These are phyloP conservation scores for Trichosurus vulpecula DNA, from an alignment of 2,797 vertebrate genomes.

Conservation along the genomic window DNA sequence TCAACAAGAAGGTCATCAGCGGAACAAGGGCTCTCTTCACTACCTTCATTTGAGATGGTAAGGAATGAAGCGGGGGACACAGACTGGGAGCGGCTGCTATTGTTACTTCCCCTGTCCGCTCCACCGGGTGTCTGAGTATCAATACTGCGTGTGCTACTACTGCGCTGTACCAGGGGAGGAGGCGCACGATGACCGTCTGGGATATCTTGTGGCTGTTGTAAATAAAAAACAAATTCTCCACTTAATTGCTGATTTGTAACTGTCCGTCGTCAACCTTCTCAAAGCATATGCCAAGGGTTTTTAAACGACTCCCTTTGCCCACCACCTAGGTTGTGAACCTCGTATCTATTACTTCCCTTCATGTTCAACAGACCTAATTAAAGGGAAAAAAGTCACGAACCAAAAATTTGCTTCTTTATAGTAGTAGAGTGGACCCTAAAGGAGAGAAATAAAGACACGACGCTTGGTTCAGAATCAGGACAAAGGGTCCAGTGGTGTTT, in stretches of 20 bases:
- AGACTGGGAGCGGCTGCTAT: constrained; percentile 97
- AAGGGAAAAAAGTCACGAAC: neutral
- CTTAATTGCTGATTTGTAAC: constrained; percentile 43
- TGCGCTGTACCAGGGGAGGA: constrained; percentile 89
- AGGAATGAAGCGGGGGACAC: constrained; percentile 95
- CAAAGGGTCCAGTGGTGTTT: neutral
- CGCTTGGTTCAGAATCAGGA: neutral
- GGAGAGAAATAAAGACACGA: neutral
- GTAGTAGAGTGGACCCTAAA: neutral
- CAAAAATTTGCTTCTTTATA: neutral
- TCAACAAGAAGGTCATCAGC: constrained; percentile 88
- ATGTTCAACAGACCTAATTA: neutral
- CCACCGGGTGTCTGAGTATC: constrained; percentile 97
- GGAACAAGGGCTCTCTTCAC: constrained; percentile 92
- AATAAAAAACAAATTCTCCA: constrained; percentile 39
- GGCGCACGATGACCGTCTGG: constrained; percentile 94
- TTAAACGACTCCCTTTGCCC: neutral
- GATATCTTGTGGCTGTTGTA: constrained; percentile 93
- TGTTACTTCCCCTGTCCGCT: constrained; percentile 93
- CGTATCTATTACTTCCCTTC: neutral
- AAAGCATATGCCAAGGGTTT: neutral
- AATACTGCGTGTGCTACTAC: constrained; percentile 97
- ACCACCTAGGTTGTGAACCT: neutral
- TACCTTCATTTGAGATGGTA: constrained; percentile 92
- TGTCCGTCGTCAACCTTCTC: neutral